Evolutionary conservation across 2,113 vertebrate species (phyloP), one percentile per base, ranked within the genome.

Genomic region (Genyomyrus donnyi): DNA sequence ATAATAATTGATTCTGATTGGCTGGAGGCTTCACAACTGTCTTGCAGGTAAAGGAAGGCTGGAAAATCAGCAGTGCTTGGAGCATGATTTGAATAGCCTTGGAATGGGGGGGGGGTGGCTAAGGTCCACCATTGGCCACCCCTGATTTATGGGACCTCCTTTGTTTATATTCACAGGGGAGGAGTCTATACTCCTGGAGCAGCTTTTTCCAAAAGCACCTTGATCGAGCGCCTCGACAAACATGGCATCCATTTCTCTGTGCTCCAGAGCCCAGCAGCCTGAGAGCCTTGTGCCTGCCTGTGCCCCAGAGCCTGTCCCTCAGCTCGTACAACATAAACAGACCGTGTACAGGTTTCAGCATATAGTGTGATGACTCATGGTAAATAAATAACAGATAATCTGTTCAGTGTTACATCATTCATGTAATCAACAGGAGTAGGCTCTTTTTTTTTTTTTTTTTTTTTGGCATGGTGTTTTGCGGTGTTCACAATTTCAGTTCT

Each of bases 121-220:
- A 19, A 42, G 35, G 35, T 42, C 1, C 35, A 35, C 31, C 11
- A 17, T 77, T 42, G 31, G 13, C 35, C 70, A 6, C 19, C 83
- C 17, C 19, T 48, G 15, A 85, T 48, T 24, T 85, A 48, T 10
- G 9, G 83, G 2, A 48, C 49, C 35, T 86, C 19, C 19, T 89
- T 50, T 77, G 24, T 35, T 91, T 77, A 5, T 90, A 90, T 92
- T 90, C 90, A 19, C 94, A 99, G 98, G 85, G 98, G 98, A 46
- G 98, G 98, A 0, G 98, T 99, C 0, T 99, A 97, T 92, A 96
- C 97, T 58, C 98, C 98, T 0, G 98, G 97, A 95, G 98, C 97
- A 3, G 97, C 91, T 13, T 99, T 99, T 91, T 96, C 93, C 46
- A 97, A 96, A 94, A 99, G 98, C 90, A 98, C 96, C 46, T 91